Conservation (phyloP, 2,888 invertebrate species). For the Drosophila limbata region DNA sequence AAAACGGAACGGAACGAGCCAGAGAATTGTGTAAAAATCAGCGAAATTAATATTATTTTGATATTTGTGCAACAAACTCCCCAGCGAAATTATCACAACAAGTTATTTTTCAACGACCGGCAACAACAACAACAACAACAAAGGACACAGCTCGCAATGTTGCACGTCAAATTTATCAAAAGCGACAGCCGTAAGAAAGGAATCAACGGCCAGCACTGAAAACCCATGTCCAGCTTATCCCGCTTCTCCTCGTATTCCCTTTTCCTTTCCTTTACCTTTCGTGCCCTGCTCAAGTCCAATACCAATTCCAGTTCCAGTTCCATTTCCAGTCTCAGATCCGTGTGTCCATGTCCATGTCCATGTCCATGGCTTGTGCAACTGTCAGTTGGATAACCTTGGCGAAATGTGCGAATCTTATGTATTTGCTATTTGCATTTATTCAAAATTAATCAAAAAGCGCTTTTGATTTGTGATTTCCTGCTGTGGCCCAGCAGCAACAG, state of each 20-base stretch:
- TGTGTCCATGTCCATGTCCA: constrained; percentile 17
- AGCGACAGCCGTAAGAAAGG: constrained; percentile 72
- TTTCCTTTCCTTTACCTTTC: neutral
- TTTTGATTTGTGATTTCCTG: constrained; percentile 84
- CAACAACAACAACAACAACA: constrained; percentile 41
- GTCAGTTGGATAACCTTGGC: constrained; percentile 70
- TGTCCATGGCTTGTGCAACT: constrained; percentile 48
- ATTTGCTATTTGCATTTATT: constrained; percentile 76
- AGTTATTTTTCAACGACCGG: constrained; percentile 65
- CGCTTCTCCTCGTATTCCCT: neutral
- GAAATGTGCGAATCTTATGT: constrained; percentile 48
- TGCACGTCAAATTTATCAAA: constrained; percentile 75
- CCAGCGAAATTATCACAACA: constrained; percentile 76
- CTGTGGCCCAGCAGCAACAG: constrained; percentile 57
- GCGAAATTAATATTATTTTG: constrained; percentile 80
- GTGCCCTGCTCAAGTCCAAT: neutral
- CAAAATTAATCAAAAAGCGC: constrained; percentile 83
- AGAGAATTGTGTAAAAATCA: constrained; percentile 45
- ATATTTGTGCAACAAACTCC: constrained; percentile 76
- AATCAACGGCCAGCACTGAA: constrained; percentile 39
- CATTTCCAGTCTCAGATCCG: constrained; percentile 1
- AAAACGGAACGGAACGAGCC: constrained; percentile 7
- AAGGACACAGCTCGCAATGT: constrained; percentile 41
- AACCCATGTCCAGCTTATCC: constrained; percentile 16
- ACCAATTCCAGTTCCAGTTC: neutral